Evolutionary conservation across 2,888 invertebrate species (phyloP).

Genomic region (Cyclophora albipunctata): DNA sequence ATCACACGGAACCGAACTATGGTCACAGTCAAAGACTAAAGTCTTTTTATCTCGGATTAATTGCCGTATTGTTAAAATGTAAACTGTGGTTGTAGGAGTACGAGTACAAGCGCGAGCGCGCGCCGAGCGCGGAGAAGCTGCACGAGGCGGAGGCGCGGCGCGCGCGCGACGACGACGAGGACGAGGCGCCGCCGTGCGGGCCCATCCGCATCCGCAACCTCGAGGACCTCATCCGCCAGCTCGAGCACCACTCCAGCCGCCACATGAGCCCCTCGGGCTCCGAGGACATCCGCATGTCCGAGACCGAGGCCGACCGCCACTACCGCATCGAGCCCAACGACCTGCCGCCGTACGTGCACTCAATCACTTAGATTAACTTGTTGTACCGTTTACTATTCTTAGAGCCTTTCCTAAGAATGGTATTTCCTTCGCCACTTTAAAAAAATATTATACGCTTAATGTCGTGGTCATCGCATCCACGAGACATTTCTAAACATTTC

Average conservation of each 20-base stretch:
- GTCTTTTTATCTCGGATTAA: too few relatives aligned
- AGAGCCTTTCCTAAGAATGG: too few relatives aligned
- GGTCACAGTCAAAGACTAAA: too few relatives aligned
- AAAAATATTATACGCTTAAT: too few relatives aligned
- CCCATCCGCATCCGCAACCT: slow-evolving; percentile 92
- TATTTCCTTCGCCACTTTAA: too few relatives aligned
- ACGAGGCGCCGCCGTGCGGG: slow-evolving; percentile 85
- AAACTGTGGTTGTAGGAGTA: slow-evolving; percentile 59
- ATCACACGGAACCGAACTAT: too few relatives aligned
- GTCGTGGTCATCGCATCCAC: too few relatives aligned
- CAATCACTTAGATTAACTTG: not conserved
- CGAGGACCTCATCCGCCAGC: slow-evolving; percentile 91
- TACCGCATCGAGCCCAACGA: slow-evolving; percentile 83
- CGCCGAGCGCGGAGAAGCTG: slow-evolving; percentile 82
- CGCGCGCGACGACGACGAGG: slow-evolving; percentile 75
- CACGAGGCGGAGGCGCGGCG: slow-evolving; percentile 81
- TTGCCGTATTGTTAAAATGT: too few relatives aligned
- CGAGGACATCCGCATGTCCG: slow-evolving; percentile 91
- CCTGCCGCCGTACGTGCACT: slow-evolving; percentile 56
- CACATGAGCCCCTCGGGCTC: slow-evolving; percentile 95
- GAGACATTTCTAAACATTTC: too few relatives aligned
- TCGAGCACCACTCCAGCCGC: slow-evolving; percentile 89
- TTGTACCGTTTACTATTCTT: not conserved
- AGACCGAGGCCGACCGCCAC: slow-evolving; percentile 91
- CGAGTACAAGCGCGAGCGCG: slow-evolving; percentile 76